These are phyloP conservation scores for Lepidostoma basale DNA, from an alignment of 1,140 invertebrate species.

Conservation along the genomic window DNA sequence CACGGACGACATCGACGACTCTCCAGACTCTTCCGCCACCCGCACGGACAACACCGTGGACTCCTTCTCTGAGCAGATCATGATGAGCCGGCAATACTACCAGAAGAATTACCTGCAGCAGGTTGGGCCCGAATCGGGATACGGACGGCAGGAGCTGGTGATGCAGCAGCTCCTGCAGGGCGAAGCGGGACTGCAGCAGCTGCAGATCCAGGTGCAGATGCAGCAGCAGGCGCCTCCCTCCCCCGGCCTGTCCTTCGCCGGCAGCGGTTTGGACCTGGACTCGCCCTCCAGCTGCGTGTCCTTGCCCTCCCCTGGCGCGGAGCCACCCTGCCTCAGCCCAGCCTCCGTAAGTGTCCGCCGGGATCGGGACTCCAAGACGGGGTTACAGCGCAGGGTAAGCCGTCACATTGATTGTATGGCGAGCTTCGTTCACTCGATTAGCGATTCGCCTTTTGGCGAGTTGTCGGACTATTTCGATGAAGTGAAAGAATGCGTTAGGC, in stretches of 20 bases:
- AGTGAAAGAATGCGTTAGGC: conserved; percentile 56
- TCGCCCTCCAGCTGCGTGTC: conserved; percentile 72
- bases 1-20: conserved; percentile 61
- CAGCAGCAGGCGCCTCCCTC: conserved; percentile 68
- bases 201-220: conserved; percentile 73
- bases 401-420: conserved; percentile 63
- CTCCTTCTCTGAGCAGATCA: conserved; percentile 69
- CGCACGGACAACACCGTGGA: conserved; percentile 71
- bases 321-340: conserved; percentile 65
- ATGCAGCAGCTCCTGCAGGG: conserved; percentile 55
- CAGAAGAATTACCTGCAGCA: conserved; percentile 58
- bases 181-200: conserved; percentile 67
- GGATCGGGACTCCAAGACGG: conserved; percentile 69
- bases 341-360: conserved; percentile 67
- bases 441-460: conserved; percentile 32
- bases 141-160: conserved; percentile 57
- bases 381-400: conserved; percentile 88
- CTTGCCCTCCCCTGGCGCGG: conserved; percentile 75
- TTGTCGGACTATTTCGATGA: not conserved
- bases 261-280: conserved; percentile 72
- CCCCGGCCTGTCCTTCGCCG: conserved; percentile 72
- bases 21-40: conserved; percentile 66
- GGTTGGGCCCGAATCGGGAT: conserved; percentile 59
- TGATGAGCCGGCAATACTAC: conserved; percentile 62
- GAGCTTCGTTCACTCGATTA: conserved; percentile 55